Base-by-base conservation (phyloP, 1,140 invertebrate species). In the Leptoteleia sp. region DNA sequence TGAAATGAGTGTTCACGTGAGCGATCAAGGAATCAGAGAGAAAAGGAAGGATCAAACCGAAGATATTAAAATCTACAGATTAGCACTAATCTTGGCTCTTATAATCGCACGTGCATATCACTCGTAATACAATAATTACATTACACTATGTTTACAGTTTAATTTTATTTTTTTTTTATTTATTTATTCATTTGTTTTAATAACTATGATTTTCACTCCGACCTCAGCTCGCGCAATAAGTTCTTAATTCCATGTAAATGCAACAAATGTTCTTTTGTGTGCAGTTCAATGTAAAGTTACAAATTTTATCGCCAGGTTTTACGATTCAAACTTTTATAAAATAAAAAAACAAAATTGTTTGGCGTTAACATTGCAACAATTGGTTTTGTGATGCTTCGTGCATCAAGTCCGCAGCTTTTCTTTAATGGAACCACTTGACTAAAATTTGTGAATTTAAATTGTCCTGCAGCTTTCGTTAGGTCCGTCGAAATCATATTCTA, bases 401-500 rank as follows among this genome's bases (percentile, higher is more conserved):
- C n/a, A n/a, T n/a, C n/a, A n/a, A n/a, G n/a, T n/a, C n/a, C n/a
- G n/a, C n/a, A n/a, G n/a, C n/a, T n/a, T n/a, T n/a, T n/a, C n/a
- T n/a, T n/a, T n/a, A n/a, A n/a, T n/a, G n/a, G n/a, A n/a, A n/a
- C n/a, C n/a, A n/a, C n/a, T n/a, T n/a, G n/a, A n/a, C n/a, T n/a
- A n/a, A 48, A 38, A 62, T 62, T 48, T 48, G 59, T 48, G 12
- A 62, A 38, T 38, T 38, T 29, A 29, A 8, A 6, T 19, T 12
- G 3, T 29, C 15, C 15, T 8, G 13, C 8, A 15, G 3, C 7
- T 4, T 68, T 72, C 54, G 9, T 68, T 84, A 83, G 81, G 80
- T 84, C 82, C 78, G 62, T 81, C 76, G 62, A 85, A 86, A 84
- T 85, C 72, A 81, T 83, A 82, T n/a, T 80, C 76, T 84, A 84